These are phyloP conservation scores for Austrofundulus limnaeus DNA, from an alignment of 2,113 vertebrate species.

Conservation along the genomic window DNA sequence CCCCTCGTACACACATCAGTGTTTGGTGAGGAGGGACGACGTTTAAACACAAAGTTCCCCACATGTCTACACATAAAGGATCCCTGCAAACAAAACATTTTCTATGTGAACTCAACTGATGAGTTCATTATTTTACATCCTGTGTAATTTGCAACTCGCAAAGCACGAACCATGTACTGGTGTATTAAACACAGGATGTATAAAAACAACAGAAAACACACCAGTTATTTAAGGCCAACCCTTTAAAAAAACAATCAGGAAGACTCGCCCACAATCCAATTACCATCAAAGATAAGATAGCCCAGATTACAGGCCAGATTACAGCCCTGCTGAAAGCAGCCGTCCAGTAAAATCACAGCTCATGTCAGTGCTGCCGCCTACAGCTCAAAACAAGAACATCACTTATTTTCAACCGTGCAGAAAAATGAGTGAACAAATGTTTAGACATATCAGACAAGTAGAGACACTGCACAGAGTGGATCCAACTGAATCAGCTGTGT, in stretches of 20 bases:
- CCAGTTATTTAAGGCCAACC: no score
- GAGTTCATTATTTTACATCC: neutral
- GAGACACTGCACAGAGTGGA: neutral
- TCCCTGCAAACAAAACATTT: slow-evolving; percentile 13
- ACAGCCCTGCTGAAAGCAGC: no score
- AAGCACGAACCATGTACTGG: neutral
- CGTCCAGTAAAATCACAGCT: neutral
- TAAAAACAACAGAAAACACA: neutral
- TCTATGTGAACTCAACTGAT: slow-evolving; percentile 13
- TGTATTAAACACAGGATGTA: neutral
- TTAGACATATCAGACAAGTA: neutral
- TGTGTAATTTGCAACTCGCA: neutral
- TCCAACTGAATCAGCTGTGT: neutral
- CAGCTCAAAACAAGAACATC: slow-evolving; percentile 4
- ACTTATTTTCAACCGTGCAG: neutral
- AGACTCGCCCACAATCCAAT: neutral
- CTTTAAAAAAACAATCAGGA: no score
- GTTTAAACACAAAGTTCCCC: slow-evolving; percentile 4
- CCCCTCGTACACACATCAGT: slow-evolving; percentile 2
- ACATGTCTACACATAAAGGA: slow-evolving; percentile 12
- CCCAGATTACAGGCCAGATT: no score
- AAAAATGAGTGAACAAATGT: neutral
- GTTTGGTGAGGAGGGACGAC: neutral
- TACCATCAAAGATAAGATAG: neutral
- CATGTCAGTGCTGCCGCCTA: slow-evolving; percentile 45